Evolutionary conservation across 2,113 vertebrate genomes (phyloP).

Genomic region (Myiagra hebetior): DNA sequence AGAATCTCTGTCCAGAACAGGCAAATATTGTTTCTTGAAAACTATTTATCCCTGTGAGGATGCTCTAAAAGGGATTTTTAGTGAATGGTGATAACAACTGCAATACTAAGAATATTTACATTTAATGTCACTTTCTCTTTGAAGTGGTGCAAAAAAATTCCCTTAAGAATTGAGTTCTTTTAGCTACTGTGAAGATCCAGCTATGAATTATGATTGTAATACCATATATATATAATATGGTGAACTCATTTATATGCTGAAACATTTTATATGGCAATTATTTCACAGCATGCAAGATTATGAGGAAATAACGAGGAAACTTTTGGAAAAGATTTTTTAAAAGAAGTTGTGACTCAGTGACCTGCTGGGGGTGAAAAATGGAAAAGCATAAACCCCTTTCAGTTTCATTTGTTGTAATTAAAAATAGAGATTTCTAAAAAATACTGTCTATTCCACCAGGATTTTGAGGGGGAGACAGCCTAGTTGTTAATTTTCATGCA

Average conservation of each 20-base stretch:
- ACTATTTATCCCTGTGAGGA: neutral
- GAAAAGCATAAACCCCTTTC: neutral
- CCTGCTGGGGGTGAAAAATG: neutral
- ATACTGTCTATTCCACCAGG: neutral
- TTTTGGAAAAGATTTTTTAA: neutral
- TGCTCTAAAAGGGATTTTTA: neutral
- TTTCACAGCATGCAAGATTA: constrained; percentile 1
- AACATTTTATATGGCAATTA: neutral
- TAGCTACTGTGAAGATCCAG: neutral
- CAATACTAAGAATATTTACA: neutral
- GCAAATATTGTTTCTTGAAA: neutral
- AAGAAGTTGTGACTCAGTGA: neutral
- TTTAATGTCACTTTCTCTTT: neutral
- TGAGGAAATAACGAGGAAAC: neutral
- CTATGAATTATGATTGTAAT: neutral
- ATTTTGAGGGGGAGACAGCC: neutral
- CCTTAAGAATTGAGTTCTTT: neutral
- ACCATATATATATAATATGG: neutral
- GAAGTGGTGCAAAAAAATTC: neutral
- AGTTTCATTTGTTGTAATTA: neutral
- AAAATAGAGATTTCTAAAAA: neutral
- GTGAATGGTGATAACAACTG: neutral
- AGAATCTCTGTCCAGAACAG: neutral
- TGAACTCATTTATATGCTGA: neutral
- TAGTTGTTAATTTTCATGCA: neutral